Base-by-base conservation (phyloP, 2,888 invertebrate species). In the Zhuqinia jingwanae region DNA sequence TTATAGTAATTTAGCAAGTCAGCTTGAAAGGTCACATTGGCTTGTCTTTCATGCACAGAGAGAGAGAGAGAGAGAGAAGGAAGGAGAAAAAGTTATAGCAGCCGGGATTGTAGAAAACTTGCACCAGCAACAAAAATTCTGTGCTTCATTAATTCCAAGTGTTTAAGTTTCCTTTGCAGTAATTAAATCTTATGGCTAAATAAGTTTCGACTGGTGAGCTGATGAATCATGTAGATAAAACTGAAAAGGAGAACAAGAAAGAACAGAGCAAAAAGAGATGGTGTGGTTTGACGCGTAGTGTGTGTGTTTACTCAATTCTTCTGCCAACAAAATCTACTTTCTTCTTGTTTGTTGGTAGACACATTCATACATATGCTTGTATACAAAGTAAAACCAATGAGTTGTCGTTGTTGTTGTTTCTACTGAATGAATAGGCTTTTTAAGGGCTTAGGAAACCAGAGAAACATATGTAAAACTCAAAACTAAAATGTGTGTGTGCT, bases 131-230 rank as follows among this genome's bases (percentile, higher is more conserved):
- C 27, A 75, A 75, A 75, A 50, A 22, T n/a, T 53, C 30, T 10
- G 50, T 42, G 68, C 75, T 78, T 77, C 77, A 84, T 84, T 84
- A 84, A 84, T 70, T 84, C 77, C 30, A 84, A 84, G 75, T 84
- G 77, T 78, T 84, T 58, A 84, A 50, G 63, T 84, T 83, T 63
- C 70, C 70, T 75, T 65, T 68, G 58, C 53, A 84, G 84, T 84
- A 84, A 84, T 84, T 84, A 84, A 84, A 84, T 84, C 84, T 84
- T 68, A 84, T 70, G 56, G 68, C 56, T 78, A 78, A 84, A 58
- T 63, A 84, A 68, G 68, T 84, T 84, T 84, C 58, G 30, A 65
- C 60, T 56, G 50, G 75, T 60, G 76, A 60, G 80, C 80, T 77
- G 84, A 83, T 82, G 82, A 82, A 82, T 82, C 73, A 47, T 70